A percentile compares a stretch with the other conserved stretches of the same genome.
These are phyloP conservation scores for Triplophysa bombifrons DNA, from an alignment of 2,797 vertebrate species.

Conservation along the genomic window DNA sequence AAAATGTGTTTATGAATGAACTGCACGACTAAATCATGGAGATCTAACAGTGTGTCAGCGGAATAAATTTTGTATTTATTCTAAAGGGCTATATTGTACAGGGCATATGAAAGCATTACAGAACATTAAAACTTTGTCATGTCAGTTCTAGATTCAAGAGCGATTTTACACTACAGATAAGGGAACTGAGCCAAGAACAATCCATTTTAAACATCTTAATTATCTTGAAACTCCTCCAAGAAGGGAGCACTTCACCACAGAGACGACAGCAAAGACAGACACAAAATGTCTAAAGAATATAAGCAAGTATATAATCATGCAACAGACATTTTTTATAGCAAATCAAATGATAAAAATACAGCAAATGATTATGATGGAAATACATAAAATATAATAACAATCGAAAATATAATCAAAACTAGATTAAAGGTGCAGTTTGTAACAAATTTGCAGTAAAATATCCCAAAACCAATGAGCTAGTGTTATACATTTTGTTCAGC, in stretches of 20 bases:
- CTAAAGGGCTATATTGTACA: neutral
- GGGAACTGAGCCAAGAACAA: slow-evolving; percentile 1
- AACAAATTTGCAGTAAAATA: too few relatives aligned
- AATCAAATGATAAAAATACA: neutral
- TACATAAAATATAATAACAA: neutral
- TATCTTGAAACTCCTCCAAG: slow-evolving; percentile 31
- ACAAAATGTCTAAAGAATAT: too few relatives aligned
- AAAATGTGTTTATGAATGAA: slow-evolving; percentile 11
- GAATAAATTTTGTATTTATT: neutral
- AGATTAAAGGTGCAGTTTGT: too few relatives aligned
- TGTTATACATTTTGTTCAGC: too few relatives aligned
- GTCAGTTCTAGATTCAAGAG: slow-evolving; percentile 24
- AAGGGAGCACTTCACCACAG: slow-evolving; percentile 20
- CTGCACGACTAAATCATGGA: neutral
- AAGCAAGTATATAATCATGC: slow-evolving; percentile 14
- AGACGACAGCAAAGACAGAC: slow-evolving; percentile 9
- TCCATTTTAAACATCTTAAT: slow-evolving; percentile 28
- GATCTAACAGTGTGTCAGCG: neutral
- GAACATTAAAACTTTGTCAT: neutral
- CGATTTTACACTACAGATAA: slow-evolving; percentile 1
- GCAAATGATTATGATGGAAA: neutral
- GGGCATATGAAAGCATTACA: neutral
- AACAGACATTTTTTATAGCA: neutral
- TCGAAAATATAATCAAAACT: too few relatives aligned
- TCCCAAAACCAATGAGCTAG: too few relatives aligned